Conservation (phyloP, 2,888 invertebrate genomes). For the Rapana venosa region DNA sequence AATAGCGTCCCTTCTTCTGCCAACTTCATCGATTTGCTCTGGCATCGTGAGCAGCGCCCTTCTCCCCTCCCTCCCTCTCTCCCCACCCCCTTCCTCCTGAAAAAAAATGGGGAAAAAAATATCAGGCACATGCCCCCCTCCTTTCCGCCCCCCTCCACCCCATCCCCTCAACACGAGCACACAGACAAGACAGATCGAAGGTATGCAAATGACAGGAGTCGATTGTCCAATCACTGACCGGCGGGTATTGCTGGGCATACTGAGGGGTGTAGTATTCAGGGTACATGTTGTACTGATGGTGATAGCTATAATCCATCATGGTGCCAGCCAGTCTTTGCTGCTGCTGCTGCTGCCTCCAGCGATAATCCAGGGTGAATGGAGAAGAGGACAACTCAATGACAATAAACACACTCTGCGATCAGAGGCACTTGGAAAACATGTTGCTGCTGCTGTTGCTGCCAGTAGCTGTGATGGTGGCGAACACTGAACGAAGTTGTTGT, state of each 20-base stretch:
- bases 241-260: conserved; percentile 46
- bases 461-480: not conserved
- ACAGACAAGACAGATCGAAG: conserved; percentile 18
- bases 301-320: conserved; percentile 51
- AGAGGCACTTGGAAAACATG: not conserved
- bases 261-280: conserved; percentile 50
- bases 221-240: conserved; percentile 43
- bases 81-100: not conserved
- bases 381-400: not conserved
- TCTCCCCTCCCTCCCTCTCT: not conserved
- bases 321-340: conserved; percentile 14
- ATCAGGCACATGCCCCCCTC: not conserved
- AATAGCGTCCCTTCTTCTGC: not conserved
- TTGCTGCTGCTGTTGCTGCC: not conserved
- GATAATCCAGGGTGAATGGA: not conserved
- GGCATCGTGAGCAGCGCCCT: not conserved
- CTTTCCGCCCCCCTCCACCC: not conserved
- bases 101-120: not conserved
- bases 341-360: not conserved
- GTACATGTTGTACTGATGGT: conserved; percentile 50
- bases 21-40: not conserved
- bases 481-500: not conserved
- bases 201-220: conserved; percentile 23
- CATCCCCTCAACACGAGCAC: not conserved
- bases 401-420: not conserved